Conservation (phyloP, 1,140 invertebrate species). For the Drosophila ironensis region DNA sequence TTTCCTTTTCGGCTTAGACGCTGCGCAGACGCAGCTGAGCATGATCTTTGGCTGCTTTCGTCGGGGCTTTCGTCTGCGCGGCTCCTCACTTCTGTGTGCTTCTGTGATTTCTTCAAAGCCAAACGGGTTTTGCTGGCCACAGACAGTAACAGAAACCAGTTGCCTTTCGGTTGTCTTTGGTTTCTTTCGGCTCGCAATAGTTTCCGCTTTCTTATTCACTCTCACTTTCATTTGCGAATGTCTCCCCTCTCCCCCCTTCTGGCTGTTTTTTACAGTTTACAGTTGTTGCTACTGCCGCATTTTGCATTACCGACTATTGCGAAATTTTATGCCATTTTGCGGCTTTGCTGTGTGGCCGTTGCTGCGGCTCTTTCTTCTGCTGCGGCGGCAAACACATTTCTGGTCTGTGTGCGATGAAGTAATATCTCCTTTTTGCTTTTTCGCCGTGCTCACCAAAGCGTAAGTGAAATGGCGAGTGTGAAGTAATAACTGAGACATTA, state of each 20-base stretch:
- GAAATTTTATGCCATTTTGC: conserved; percentile 46
- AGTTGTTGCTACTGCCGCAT: conserved; percentile 35
- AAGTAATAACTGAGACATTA: conserved; percentile 66
- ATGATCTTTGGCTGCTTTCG: conserved; percentile 41
- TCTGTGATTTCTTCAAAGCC: conserved; percentile 60
- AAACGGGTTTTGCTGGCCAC: conserved; percentile 58
- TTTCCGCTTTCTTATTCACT: conserved; percentile 82
- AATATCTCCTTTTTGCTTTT: conserved; percentile 66
- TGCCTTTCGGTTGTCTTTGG: conserved; percentile 56
- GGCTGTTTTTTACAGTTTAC: conserved; percentile 39
- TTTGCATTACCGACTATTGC: conserved; percentile 46
- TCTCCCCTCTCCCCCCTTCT: conserved; percentile 21
- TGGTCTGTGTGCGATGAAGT: conserved; percentile 77
- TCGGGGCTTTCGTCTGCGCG: neutral
- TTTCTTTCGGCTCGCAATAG: conserved; percentile 70
- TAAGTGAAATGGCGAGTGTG: conserved; percentile 61
- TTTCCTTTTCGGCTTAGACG: conserved; percentile 11
- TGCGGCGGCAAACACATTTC: conserved; percentile 48
- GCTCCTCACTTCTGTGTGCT: conserved; percentile 21
- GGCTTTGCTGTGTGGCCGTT: too few species aligned
- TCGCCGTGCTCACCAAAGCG: conserved; percentile 58
- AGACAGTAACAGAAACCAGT: conserved; percentile 56
- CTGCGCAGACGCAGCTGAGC: conserved; percentile 70
- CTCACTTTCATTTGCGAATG: conserved; percentile 80
- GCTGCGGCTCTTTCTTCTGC: conserved; percentile 7